Evolutionary conservation across 2,888 invertebrate genomes (phyloP), one percentile per base, ranked within the genome.

Genomic region (Pterostichus madidus): DNA sequence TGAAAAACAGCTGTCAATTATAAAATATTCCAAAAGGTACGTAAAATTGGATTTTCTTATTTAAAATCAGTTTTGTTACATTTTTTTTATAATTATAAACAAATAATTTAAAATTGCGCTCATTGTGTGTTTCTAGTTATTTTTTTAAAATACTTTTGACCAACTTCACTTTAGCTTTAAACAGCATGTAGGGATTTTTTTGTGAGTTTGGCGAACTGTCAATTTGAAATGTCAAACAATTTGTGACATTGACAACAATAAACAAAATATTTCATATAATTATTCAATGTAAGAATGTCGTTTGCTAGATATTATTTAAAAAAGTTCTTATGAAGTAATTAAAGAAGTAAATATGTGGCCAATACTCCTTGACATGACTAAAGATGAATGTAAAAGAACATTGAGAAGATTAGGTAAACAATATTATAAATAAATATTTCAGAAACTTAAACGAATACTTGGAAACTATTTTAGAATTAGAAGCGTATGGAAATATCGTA

Each of bases 401-500:
- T 93, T 98, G 89, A 93, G 98, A 88, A 94, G 95, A 92, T 93
- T 97, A 88, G 96, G 96, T 96, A 84, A 52, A 71, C 77, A 83
- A 15, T 56, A 76, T 76, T 76, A 52, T 84, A 84, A 84, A 85
- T 88, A 88, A 89, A 89, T 87, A 86, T 86, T 44, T 32, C 31
- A 59, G 49, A 77, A 56, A 31, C 8, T 39, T 71, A 7, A 10
- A 6, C 46, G 6, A 17, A 44, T 39, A 44, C 3, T 35, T 39
- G 56, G 13, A 53, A 35, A 84, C 68, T 84, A 88, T 92, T 92
- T 82, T 89, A 97, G 97, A 98, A 93, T 91, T 98, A 89, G 97
- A 97, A 91, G 97, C 98, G 85, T 98, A 98, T 92, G 95, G 96
- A 87, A 94, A 95, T 90, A 93, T 98, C 90, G 94, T 98, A 84